phyloP scores from a whole-genome alignment of 1,140 invertebrate genomes.

The Camponotus vicinus region DNA sequence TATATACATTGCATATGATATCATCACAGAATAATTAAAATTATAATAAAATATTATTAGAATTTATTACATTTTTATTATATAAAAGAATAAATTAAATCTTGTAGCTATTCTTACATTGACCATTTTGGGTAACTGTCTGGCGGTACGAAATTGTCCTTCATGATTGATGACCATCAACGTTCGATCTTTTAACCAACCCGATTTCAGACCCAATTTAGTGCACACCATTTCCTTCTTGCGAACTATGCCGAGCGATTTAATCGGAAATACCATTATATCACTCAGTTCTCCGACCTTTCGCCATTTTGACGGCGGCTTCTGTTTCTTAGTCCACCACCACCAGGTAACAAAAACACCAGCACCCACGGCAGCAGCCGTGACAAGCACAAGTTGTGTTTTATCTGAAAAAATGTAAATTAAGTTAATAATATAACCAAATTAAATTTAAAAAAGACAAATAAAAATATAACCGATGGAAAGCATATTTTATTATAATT shows the following conservation, averaged over 20 bases:
- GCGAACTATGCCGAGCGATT: conserved; percentile 85
- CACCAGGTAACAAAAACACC: conserved; percentile 80
- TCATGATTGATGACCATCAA: conserved; percentile 86
- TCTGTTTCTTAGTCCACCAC: conserved; percentile 78
- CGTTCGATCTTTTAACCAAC: conserved; percentile 86
- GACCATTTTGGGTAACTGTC: conserved; percentile 86
- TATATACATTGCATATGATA: no score
- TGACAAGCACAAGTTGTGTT: conserved; percentile 78
- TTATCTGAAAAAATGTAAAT: conserved; percentile 71
- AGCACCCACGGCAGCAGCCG: conserved; percentile 79
- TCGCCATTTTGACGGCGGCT: conserved; percentile 81
- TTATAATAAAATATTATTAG: neutral
- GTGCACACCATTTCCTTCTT: conserved; percentile 83
- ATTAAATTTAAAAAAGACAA: no score
- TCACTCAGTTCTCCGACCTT: conserved; percentile 86
- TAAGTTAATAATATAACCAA: neutral
- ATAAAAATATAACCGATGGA: no score
- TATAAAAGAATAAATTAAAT: neutral
- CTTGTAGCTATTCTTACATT: conserved; percentile 77
- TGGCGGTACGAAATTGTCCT: conserved; percentile 86
- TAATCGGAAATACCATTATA: conserved; percentile 85
- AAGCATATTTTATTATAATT: no score
- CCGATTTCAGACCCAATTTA: conserved; percentile 83
- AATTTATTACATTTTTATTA: neutral
- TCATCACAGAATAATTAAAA: no score